Conservation (phyloP, 2,888 invertebrate genomes). For the Taphrorychus bicolor region DNA sequence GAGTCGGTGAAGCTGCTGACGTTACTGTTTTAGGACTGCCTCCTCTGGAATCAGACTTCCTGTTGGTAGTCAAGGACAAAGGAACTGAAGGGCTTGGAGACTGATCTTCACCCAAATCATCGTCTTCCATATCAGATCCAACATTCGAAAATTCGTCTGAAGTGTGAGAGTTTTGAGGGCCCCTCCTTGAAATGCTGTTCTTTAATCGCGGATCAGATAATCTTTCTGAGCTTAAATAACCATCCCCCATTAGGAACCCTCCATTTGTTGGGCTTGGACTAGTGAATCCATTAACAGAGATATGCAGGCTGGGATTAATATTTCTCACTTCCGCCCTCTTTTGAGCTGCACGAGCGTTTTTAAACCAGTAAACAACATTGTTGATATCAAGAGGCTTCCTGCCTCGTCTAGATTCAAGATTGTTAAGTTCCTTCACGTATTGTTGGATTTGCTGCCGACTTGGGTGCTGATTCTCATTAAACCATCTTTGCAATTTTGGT, state of each 20-base stretch:
- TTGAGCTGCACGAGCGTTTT: conserved; percentile 95
- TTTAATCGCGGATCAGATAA: conserved; percentile 68
- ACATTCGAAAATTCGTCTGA: conserved; percentile 73
- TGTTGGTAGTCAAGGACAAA: conserved; percentile 72
- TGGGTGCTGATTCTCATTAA: conserved; percentile 96
- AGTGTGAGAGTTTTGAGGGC: conserved; percentile 67
- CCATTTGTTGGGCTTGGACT: conserved; percentile 72
- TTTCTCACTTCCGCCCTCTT: conserved; percentile 85
- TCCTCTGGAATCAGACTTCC: conserved; percentile 64
- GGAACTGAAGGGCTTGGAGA: conserved; percentile 74
- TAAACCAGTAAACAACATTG: conserved; percentile 97
- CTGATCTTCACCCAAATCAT: conserved; percentile 64
- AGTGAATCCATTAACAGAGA: conserved; percentile 70
- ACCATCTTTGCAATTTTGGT: conserved; percentile 96
- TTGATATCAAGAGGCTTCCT: conserved; percentile 94
- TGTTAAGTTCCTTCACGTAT: conserved; percentile 93
- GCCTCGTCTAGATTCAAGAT: conserved; percentile 88
- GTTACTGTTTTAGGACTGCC: conserved; percentile 61
- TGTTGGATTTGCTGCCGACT: conserved; percentile 95
- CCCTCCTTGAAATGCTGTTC: conserved; percentile 66
- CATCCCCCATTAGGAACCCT: conserved; percentile 67
- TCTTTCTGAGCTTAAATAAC: conserved; percentile 63
- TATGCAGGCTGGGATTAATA: conserved; percentile 65
- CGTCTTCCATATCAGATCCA: conserved; percentile 74
- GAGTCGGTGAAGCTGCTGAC: conserved; percentile 50